A percentile compares a stretch with the other conserved stretches of the same genome.
Conservation (phyloP, 2,888 invertebrate species). For the Euclidia mi region DNA sequence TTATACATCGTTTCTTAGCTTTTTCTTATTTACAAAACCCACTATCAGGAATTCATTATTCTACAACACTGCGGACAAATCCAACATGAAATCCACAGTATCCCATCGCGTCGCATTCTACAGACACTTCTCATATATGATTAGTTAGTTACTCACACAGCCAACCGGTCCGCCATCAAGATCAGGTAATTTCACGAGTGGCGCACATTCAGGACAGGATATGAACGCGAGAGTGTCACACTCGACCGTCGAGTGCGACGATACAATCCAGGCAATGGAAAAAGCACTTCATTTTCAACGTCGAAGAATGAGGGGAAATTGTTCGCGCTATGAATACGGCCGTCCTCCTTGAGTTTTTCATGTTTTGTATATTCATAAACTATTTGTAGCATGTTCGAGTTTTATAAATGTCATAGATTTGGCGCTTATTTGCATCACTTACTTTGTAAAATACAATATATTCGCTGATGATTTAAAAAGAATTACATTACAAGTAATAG, state of each 20-base stretch:
- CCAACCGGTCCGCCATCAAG: constrained; percentile 51
- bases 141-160: constrained; percentile 16
- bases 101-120: too few species aligned
- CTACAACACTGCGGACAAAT: too few species aligned
- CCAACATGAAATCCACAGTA: too few species aligned
- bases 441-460: too few species aligned
- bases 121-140: too few species aligned
- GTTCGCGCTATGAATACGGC: constrained; percentile 44
- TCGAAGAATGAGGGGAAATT: constrained; percentile 47
- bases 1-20: too few species aligned
- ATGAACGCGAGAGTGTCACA: constrained; percentile 45
- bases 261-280: constrained; percentile 57
- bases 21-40: too few species aligned
- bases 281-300: constrained; percentile 53
- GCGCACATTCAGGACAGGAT: constrained; percentile 45
- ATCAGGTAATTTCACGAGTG: constrained; percentile 57
- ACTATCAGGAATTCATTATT: too few species aligned
- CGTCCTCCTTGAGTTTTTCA: neutral
- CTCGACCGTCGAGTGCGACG: constrained; percentile 21
- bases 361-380: neutral
- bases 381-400: neutral
- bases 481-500: too few species aligned
- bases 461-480: too few species aligned
- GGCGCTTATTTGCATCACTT: too few species aligned
- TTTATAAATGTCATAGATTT: neutral